phyloP scores from a whole-genome alignment of 30 jellyfish, hydroid and myxozoan species.

The Aurelia sp. region DNA sequence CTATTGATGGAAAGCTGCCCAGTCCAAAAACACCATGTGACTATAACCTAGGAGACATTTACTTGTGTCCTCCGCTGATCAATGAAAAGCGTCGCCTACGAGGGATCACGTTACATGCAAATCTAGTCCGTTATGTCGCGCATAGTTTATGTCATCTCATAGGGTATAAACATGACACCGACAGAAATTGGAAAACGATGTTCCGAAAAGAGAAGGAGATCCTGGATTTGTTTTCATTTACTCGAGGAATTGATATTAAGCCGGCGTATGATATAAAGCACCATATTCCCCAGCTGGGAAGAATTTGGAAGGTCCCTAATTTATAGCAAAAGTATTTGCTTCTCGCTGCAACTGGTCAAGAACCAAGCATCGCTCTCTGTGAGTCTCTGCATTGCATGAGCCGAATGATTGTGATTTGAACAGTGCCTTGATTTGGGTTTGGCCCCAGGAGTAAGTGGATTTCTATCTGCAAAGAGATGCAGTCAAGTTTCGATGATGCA shows the following conservation, averaged over 20 bases:
- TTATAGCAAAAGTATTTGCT: not conserved
- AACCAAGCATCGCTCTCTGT: no score
- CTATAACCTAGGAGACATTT: conserved; percentile 75
- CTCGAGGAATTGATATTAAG: conserved; percentile 48
- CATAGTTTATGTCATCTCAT: conserved; percentile 78
- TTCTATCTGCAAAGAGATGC: no score
- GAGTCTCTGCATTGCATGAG: no score
- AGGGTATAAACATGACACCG: conserved; percentile 70
- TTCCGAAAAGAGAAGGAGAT: conserved; percentile 56
- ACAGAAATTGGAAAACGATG: conserved; percentile 66
- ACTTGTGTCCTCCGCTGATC: conserved; percentile 56
- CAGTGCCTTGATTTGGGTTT: no score
- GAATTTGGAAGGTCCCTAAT: conserved; percentile 56
- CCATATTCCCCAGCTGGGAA: conserved; percentile 56
- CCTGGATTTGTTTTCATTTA: conserved; percentile 40
- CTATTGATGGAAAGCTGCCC: conserved; percentile 49
- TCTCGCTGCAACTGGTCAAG: no score
- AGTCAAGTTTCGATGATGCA: no score
- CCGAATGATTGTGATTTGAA: no score
- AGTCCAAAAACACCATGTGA: conserved; percentile 53
- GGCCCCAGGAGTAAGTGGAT: no score
- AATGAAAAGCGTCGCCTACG: conserved; percentile 31
- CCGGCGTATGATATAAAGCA: conserved; percentile 62
- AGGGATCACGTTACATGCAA: conserved; percentile 38
- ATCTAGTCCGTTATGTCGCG: conserved; percentile 54